A percentile compares a stretch with the other conserved stretches of the same genome.
phyloP scores from a whole-genome alignment of 2,797 vertebrate species.

The Lindbergichthys nudifrons region DNA sequence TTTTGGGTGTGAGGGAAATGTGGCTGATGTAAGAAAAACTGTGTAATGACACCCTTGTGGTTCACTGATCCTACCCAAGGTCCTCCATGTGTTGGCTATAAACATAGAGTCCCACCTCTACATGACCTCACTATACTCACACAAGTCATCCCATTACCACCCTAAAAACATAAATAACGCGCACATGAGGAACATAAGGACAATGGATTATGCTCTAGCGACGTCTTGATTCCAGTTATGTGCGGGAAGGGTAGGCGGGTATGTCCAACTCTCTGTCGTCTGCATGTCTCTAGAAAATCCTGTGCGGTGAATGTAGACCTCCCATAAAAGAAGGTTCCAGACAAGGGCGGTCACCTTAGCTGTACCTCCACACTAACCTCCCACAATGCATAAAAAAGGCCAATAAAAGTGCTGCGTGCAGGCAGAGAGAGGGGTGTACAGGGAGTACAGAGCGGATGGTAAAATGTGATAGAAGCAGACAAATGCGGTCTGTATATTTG shows the following conservation, averaged over 20 bases:
- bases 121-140: constrained; percentile 60
- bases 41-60: constrained; percentile 67
- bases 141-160: constrained; percentile 41
- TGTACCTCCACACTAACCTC: constrained; percentile 72
- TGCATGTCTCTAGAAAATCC: constrained; percentile 55
- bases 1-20: constrained; percentile 74
- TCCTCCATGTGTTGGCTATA: constrained; percentile 66
- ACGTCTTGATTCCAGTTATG: constrained; percentile 33
- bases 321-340: constrained; percentile 71
- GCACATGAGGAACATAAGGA: constrained; percentile 37
- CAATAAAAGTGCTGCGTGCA: constrained; percentile 63
- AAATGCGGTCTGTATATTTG: background rate
- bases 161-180: constrained; percentile 57
- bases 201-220: constrained; percentile 36
- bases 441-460: constrained; percentile 32
- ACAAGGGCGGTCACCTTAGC: constrained; percentile 69
- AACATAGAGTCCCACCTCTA: constrained; percentile 63
- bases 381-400: constrained; percentile 68
- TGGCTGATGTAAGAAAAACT: constrained; percentile 70
- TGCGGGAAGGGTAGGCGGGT: constrained; percentile 29
- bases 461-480: constrained; percentile 34
- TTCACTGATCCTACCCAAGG: constrained; percentile 45
- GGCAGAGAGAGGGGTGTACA: constrained; percentile 24
- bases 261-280: constrained; percentile 35
- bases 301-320: constrained; percentile 65